Evolutionary conservation across 2,113 vertebrate genomes (phyloP).

Genomic region (Macrotus californicus): DNA sequence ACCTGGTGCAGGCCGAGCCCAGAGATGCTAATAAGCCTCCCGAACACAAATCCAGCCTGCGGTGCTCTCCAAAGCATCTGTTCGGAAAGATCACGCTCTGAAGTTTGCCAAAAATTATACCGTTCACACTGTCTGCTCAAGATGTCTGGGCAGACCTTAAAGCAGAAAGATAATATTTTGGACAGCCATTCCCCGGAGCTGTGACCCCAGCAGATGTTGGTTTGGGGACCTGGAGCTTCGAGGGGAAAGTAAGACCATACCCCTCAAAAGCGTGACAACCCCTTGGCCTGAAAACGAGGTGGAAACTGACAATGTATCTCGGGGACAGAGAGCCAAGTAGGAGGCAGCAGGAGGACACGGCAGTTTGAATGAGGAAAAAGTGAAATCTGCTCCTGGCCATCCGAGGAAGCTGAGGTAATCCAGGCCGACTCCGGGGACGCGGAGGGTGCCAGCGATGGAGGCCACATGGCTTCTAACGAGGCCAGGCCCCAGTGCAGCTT

Average conservation of each 20-base stretch:
- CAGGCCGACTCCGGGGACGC: background rate
- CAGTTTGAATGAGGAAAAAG: background rate
- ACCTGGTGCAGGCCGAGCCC: background rate
- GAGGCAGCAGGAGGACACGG: background rate
- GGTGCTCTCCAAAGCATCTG: background rate
- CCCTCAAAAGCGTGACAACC: fast-evolving
- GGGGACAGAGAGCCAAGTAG: background rate
- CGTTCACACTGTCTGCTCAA: background rate
- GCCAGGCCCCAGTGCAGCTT: constrained; percentile 34
- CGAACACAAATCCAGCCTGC: background rate
- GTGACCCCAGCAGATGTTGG: fast-evolving
- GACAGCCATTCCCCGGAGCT: background rate
- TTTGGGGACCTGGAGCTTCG: background rate
- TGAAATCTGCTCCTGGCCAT: constrained; percentile 40
- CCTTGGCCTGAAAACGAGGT: background rate
- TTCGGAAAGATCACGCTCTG: background rate
- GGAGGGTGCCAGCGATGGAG: background rate
- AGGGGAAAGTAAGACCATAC: background rate
- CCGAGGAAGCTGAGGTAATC: background rate
- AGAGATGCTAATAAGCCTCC: background rate
- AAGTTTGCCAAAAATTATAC: background rate
- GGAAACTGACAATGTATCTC: background rate
- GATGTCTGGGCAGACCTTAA: background rate
- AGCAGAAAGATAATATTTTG: background rate
- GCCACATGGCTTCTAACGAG: constrained; percentile 46